phyloP scores from a whole-genome alignment of 2,888 invertebrate genomes.

The Dione juno region DNA sequence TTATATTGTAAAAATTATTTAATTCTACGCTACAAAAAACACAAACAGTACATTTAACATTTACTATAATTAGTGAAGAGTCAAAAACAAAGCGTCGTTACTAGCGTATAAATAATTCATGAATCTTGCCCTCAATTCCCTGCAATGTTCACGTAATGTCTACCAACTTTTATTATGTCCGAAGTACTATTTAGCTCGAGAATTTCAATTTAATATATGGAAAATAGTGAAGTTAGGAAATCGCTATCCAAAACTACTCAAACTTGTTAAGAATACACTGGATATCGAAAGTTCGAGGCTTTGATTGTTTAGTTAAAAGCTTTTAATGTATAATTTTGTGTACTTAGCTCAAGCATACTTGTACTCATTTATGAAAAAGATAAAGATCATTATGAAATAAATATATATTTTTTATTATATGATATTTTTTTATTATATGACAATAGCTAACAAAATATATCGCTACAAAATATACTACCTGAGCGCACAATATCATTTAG shows the following conservation, averaged over 20 bases:
- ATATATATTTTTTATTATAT: too few relatives aligned
- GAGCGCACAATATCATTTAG: slow-evolving; percentile 54
- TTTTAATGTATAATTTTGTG: slow-evolving; percentile 20
- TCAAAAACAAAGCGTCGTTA: slow-evolving; percentile 43
- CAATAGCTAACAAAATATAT: background rate
- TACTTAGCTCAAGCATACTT: background rate
- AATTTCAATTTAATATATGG: slow-evolving; percentile 40
- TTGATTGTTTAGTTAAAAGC: background rate
- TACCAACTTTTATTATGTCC: slow-evolving; percentile 42
- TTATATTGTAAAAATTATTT: background rate
- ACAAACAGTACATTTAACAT: slow-evolving; percentile 35
- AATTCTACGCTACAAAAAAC: slow-evolving; percentile 5
- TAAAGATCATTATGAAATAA: too few relatives aligned
- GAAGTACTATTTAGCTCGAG: slow-evolving; percentile 38
- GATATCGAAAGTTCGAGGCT: slow-evolving; percentile 10
- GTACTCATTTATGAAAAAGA: too few relatives aligned
- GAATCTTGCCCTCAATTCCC: slow-evolving; percentile 44
- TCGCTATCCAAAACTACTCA: slow-evolving; percentile 26
- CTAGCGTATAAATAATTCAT: slow-evolving; percentile 48
- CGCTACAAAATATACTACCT: slow-evolving; percentile 27
- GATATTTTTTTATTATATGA: background rate
- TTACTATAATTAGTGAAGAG: slow-evolving; percentile 45
- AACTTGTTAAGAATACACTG: slow-evolving; percentile 30
- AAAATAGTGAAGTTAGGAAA: slow-evolving; percentile 35
- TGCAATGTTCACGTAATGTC: slow-evolving; percentile 44